Percentiles rank a stretch among this genome's conserved stretches.
phyloP scores from a whole-genome alignment of 1,140 invertebrate species.

The Homarus americanus region DNA sequence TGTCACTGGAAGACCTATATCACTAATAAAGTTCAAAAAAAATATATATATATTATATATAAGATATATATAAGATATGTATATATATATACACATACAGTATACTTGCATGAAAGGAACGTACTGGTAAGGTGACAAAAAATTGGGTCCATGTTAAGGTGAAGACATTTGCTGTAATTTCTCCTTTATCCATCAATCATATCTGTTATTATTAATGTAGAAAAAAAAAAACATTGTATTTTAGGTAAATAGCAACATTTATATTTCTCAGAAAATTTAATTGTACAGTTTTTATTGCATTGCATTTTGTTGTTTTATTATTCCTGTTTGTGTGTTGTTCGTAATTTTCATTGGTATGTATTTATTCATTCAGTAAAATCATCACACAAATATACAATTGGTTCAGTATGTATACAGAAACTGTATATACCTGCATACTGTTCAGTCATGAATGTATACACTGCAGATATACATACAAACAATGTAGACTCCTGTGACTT shows the following conservation, averaged over 20 bases:
- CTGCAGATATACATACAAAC: no score
- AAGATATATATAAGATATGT: no score
- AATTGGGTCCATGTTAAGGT: conserved; percentile 35
- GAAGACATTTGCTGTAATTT: conserved; percentile 49
- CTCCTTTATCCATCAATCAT: conserved; percentile 52
- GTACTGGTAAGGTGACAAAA: not conserved
- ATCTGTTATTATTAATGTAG: conserved; percentile 64
- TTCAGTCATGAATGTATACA: no score
- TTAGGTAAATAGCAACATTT: conserved; percentile 73
- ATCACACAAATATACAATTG: no score
- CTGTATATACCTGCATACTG: no score
- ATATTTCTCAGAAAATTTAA: conserved; percentile 73
- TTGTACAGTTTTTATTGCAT: conserved; percentile 74
- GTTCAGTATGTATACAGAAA: no score
- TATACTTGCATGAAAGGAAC: no score
- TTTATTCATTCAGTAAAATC: no score
- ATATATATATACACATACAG: no score
- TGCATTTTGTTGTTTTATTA: conserved; percentile 40
- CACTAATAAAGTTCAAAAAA: not conserved
- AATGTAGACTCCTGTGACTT: no score
- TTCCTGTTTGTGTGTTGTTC: not conserved
- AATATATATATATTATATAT: no score
- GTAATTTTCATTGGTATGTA: no score
- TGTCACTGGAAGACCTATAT: conserved; percentile 12
- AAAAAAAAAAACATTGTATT: conserved; percentile 67